Evolutionary conservation across 2,113 vertebrate species (phyloP).

Genomic region (Paramisgurnus dabryanus): DNA sequence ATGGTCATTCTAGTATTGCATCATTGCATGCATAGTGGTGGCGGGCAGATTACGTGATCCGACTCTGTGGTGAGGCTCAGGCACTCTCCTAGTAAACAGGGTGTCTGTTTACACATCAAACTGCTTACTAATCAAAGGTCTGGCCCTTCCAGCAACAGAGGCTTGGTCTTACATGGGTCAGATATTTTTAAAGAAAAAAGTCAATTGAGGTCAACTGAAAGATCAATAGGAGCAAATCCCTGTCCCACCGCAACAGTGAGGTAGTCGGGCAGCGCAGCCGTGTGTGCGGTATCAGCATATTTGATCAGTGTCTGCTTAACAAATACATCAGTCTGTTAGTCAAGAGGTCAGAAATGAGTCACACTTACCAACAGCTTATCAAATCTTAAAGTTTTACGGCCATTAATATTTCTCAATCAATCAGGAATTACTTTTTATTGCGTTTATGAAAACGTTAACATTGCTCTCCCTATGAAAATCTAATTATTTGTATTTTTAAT

Average conservation of each 20-base stretch:
- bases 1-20: neutral
- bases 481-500: too few species aligned
- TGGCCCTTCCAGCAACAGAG: neutral
- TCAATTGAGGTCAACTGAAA: neutral
- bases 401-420: too few species aligned
- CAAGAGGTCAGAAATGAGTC: constrained; percentile 9
- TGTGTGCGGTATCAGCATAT: neutral
- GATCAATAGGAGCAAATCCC: constrained; percentile 6
- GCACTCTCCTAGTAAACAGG: constrained; percentile 32
- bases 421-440: too few species aligned
- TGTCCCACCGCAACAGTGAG: neutral
- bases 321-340: neutral
- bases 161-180: constrained; percentile 7
- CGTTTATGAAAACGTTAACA: too few species aligned
- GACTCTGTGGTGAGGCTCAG: constrained; percentile 1
- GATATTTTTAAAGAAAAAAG: constrained; percentile 7
- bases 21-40: neutral
- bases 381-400: too few species aligned
- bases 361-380: too few species aligned
- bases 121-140: neutral
- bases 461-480: too few species aligned
- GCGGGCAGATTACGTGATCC: neutral
- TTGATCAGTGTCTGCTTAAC: neutral
- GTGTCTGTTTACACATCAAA: constrained; percentile 12
- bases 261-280: neutral